Base-by-base conservation (phyloP, 2,113 vertebrate species). In the Phalacrocorax pelagicus region DNA sequence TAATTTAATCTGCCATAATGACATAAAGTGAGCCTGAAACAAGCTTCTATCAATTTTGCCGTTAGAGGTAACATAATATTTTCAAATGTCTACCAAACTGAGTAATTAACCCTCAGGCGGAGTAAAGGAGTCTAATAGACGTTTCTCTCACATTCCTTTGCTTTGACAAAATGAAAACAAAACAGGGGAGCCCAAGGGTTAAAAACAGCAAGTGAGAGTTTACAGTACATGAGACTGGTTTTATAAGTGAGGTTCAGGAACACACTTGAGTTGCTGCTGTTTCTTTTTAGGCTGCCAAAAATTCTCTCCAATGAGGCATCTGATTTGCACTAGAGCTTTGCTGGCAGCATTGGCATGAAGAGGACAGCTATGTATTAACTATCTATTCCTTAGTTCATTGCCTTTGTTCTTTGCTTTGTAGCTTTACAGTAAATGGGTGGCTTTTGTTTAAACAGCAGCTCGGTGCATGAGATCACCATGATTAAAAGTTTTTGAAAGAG, bases 1-100 rank as follows among this genome's bases (percentile, higher is more conserved):
- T 96, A 97, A 97, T 98, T 98, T 98, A 97, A 97, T 97, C 88
- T 96, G 79, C 96, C 81, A 81, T 95, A 97, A 97, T 96, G 97
- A 91, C 92, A 96, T 95, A 94, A 97, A 97, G 92, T 86, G 93
- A 97, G 92, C 55, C 91, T 97, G 96, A 96, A 98, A 97, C 95
- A 97, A 97, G 88, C 86, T 95, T 94, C 90, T 96, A 97, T 97
- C 96, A 96, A 88, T 97, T 97, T 97, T 94, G 63, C 92, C 58
- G 12, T 97, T 98, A 90, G 93, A 98, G 84, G 88, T 96, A 98
- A 96, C 94, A 97, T 97, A 97, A 95, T 97, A 97, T 98, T 97
- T 98, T 96, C 78, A 97, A 95, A 97, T 92, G 88, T 93, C 96
- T 97, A 96, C 86, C 85, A 97, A 97, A 95, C 91, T 73, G 94